Conservation (phyloP, 2,113 vertebrate genomes). For the Chlamydotis undulata region DNA sequence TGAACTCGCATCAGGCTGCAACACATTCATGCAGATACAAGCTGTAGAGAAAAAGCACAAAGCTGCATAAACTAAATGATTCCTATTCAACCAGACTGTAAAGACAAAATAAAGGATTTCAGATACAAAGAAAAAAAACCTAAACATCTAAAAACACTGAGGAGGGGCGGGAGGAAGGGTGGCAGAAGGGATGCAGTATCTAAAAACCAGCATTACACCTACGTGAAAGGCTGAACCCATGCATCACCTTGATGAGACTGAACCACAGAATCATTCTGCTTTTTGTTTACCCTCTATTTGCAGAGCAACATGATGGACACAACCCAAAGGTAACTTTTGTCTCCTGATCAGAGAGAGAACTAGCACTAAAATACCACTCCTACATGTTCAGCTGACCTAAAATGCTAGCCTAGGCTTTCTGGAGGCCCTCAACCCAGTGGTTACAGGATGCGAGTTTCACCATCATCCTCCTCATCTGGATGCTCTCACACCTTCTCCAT, state of each 20-base stretch:
- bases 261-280: neutral
- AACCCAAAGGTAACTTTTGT: neutral
- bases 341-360: neutral
- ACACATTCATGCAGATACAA: constrained; percentile 69
- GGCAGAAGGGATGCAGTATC: neutral
- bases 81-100: constrained; percentile 62
- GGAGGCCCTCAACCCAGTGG: neutral
- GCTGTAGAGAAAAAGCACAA: constrained; percentile 42
- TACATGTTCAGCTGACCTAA: neutral
- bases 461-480: accelerated
- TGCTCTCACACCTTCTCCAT: neutral
- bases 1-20: constrained; percentile 55
- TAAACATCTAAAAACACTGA: neutral
- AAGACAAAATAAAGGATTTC: constrained; percentile 68
- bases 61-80: constrained; percentile 41
- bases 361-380: neutral
- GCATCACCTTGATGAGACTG: neutral
- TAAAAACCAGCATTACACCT: neutral
- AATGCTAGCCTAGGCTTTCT: neutral
- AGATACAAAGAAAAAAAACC: neutral
- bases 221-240: neutral
- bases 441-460: neutral
- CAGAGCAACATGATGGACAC: neutral
- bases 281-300: neutral
- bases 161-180: no score